Evolutionary conservation across 92 coral and sea anemone species (phyloP).

Genomic region (Micromussa lordhowensis): DNA sequence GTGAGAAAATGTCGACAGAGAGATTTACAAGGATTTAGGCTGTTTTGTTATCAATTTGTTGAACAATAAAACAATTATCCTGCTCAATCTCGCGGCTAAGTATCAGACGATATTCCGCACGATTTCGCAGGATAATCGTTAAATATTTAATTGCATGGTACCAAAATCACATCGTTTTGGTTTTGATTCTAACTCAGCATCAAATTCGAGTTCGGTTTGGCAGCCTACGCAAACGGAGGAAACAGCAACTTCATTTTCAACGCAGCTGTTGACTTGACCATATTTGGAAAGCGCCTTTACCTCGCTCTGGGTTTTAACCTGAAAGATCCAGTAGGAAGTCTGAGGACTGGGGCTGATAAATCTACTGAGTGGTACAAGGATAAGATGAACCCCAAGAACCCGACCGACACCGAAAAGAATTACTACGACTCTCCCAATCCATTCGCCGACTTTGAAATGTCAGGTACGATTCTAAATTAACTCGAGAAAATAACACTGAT

Average conservation of each 20-base stretch:
- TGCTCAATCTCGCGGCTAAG: no score
- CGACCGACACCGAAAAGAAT: conserved; percentile 82
- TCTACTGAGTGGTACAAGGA: conserved; percentile 85
- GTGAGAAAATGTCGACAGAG: no score
- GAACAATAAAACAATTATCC: no score
- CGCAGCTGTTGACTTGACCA: conserved; percentile 95
- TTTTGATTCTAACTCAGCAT: conserved; percentile 56
- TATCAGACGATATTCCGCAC: no score
- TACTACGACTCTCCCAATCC: conserved; percentile 97
- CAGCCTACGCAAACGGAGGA: conserved; percentile 67
- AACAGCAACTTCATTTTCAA: conserved; percentile 70
- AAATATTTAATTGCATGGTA: background rate
- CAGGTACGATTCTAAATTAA: conserved; percentile 61
- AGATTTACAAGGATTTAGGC: no score
- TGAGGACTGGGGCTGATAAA: conserved; percentile 70
- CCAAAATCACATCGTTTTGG: background rate
- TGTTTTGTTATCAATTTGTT: no score
- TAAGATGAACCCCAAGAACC: conserved; percentile 85
- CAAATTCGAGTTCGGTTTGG: conserved; percentile 90
- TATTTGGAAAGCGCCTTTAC: conserved; percentile 94
- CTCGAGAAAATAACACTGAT: background rate
- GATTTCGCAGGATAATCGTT: no score
- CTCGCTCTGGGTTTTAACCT: conserved; percentile 79
- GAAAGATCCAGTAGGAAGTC: conserved; percentile 75
- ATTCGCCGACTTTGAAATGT: conserved; percentile 89